Base-by-base conservation (phyloP, 2,888 invertebrate genomes). In the Iselma pallidipennis region DNA sequence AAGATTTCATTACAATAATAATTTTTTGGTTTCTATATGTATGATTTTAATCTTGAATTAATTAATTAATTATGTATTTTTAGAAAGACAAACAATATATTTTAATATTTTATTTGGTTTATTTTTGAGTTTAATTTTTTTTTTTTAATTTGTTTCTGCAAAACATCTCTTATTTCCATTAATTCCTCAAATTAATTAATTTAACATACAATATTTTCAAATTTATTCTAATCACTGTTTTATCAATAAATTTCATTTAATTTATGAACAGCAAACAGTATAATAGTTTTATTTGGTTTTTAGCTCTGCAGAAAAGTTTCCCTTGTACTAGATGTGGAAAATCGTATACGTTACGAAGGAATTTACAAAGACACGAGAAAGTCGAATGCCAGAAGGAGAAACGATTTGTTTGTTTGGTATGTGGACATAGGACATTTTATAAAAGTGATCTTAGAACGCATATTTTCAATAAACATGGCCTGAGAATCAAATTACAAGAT, bases 301-400 rank as follows among this genome's bases (percentile, higher is more conserved):
- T 31, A 52, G 52, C 52, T 23, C 10, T 7, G 14, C 7, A 21
- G 33, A 52, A 49, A 55, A 45, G 3, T 16, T 28, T 48, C 3
- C 16, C 55, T 25, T 66, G 64, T 42, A 48, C 10, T 25, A 66
- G 52, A 45, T 66, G 66, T 57, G 66, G 66, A 5, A 74, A 76
- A 61, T 72, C 74, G 12, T 77, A 77, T 58, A 76, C 75, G 3
- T 67, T 76, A 26, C 62, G 68, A 45, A 73, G 73, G 55, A 77
- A 68, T 16, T 57, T 71, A 26, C 61, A 63, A 23, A 42, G 72
- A 21, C 72, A 72, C 28, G 56, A 67, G 25, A 71, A 69, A 55
- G 65, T 71, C 9, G 72, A 72, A 59, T 72, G 72, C 51, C 69
- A 68, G 42, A 66, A 68, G 31, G 61, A 66, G 55, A 61, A 65